These are phyloP conservation scores for Oryzias dopingdopingensis DNA, from an alignment of 2,797 vertebrate genomes.

Conservation along the genomic window DNA sequence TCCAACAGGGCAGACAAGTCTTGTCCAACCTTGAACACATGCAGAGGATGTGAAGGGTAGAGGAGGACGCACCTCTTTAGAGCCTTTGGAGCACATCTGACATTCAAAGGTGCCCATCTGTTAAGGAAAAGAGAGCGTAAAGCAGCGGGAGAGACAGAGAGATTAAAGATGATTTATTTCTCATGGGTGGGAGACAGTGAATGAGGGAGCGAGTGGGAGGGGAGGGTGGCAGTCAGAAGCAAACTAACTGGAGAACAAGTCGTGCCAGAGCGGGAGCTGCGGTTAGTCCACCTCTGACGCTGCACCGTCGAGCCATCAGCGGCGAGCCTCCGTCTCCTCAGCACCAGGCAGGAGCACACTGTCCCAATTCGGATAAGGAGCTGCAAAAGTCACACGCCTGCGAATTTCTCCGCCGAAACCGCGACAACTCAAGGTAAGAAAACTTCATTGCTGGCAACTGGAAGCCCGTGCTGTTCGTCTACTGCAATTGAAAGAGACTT, in stretches of 20 bases:
- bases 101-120: slow-evolving; percentile 59
- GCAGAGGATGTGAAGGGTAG: slow-evolving; percentile 5
- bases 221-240: slow-evolving; percentile 68
- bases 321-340: slow-evolving; percentile 8
- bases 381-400: slow-evolving; percentile 40
- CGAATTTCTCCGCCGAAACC: slow-evolving; percentile 49
- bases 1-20: slow-evolving; percentile 8
- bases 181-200: slow-evolving; percentile 68
- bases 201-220: slow-evolving; percentile 55
- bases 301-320: slow-evolving; percentile 7
- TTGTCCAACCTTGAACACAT: slow-evolving; percentile 10
- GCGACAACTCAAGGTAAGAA: slow-evolving; percentile 68
- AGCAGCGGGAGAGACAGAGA: slow-evolving; percentile 36
- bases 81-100: slow-evolving; percentile 47
- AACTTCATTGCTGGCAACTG: slow-evolving; percentile 7
- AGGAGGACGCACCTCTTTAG: slow-evolving; percentile 24
- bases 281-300: slow-evolving; percentile 43
- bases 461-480: too few relatives aligned
- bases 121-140: slow-evolving; percentile 29
- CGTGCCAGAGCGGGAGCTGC: slow-evolving; percentile 54
- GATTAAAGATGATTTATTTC: slow-evolving; percentile 70
- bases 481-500: slow-evolving; percentile 7
- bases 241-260: slow-evolving; percentile 69
- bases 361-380: slow-evolving; percentile 52
- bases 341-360: slow-evolving; percentile 37